A percentile compares a stretch with the other conserved stretches of the same genome.
Conservation (phyloP, 2,113 vertebrate genomes). For the Erpornis zantholeuca region DNA sequence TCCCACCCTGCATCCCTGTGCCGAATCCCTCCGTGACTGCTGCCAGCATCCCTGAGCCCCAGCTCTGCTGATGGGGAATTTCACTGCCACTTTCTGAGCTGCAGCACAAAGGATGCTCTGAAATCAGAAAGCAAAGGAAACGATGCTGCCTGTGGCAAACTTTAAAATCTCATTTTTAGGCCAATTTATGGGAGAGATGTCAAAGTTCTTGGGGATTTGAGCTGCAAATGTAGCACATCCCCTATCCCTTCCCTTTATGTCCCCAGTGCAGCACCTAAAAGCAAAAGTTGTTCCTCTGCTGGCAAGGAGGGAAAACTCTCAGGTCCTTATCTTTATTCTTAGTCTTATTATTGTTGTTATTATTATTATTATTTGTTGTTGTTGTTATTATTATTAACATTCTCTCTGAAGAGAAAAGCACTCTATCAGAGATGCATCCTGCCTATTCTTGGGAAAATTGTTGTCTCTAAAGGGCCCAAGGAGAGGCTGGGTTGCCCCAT, state of each 20-base stretch:
- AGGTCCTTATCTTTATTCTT: background rate
- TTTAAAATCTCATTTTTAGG: background rate
- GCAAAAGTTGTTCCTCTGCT: background rate
- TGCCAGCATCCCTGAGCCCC: background rate
- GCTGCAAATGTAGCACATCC: background rate
- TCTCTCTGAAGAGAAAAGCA: background rate
- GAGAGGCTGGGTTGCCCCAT: background rate
- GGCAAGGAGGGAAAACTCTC: background rate
- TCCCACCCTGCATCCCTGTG: background rate
- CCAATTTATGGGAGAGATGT: accelerated
- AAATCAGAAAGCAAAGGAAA: background rate
- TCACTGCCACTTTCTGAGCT: accelerated
- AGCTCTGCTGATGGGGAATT: background rate
- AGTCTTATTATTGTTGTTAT: background rate
- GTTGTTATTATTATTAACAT: background rate
- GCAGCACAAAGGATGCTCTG: background rate
- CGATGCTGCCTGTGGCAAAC: background rate
- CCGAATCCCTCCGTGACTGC: accelerated
- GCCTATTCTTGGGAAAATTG: background rate
- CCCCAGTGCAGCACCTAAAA: background rate
- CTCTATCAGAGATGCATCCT: background rate
- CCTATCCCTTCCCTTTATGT: background rate
- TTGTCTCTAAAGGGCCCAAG: background rate
- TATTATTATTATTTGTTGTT: background rate
- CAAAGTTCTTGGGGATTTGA: background rate